Conservation (phyloP, 2,797 vertebrate genomes). For the Protonibea diacanthus region DNA sequence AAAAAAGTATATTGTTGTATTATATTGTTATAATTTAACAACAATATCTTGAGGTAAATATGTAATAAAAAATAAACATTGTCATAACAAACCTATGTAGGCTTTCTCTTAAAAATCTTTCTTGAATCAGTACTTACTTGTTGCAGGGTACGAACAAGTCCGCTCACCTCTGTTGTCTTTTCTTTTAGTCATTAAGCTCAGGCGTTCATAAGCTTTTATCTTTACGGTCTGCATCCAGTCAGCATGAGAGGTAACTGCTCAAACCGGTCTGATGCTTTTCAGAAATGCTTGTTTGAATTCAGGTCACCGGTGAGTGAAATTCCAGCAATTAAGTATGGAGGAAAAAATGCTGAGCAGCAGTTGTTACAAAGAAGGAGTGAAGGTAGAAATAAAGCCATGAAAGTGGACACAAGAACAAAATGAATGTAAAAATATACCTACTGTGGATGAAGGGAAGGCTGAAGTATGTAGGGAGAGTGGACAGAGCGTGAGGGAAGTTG, state of each 20-base stretch:
- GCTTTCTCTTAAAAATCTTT: not conserved
- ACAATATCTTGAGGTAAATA: constrained; percentile 10
- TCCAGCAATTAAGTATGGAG: too few relatives aligned
- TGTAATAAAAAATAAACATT: not conserved
- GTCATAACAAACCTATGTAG: not conserved
- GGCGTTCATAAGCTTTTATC: not conserved
- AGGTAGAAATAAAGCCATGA: too few relatives aligned
- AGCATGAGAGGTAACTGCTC: not conserved
- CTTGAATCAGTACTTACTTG: constrained; percentile 16
- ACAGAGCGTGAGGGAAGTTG: too few relatives aligned
- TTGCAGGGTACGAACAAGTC: not conserved
- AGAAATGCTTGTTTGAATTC: too few relatives aligned
- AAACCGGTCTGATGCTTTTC: not conserved
- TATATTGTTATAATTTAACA: not conserved
- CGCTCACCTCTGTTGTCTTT: not conserved
- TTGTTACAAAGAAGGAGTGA: too few relatives aligned
- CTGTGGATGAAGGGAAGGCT: too few relatives aligned
- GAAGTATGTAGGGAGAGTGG: too few relatives aligned
- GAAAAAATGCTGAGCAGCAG: too few relatives aligned
- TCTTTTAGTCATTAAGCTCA: not conserved
- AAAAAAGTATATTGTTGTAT: too few relatives aligned
- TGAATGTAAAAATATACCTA: too few relatives aligned
- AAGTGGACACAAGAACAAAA: too few relatives aligned
- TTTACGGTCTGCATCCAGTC: accelerated
- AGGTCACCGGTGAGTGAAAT: not conserved